Evolutionary conservation across 30 jellyfish, hydroid and myxozoan genomes (phyloP).

Genomic region (Sanderia malayensis): DNA sequence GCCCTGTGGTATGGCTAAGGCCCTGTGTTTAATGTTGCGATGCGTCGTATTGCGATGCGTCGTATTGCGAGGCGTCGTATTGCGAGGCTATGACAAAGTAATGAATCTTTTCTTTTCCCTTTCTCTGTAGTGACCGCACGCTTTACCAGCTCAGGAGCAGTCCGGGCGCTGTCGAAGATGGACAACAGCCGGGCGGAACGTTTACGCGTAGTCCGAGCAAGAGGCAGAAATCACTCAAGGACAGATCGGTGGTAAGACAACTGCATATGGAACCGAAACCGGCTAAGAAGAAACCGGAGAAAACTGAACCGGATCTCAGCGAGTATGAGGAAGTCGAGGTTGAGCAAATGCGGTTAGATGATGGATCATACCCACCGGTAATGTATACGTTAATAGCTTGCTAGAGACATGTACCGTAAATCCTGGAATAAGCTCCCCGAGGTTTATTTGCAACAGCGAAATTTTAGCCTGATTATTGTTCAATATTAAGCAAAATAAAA

Average conservation of each 20-base stretch:
- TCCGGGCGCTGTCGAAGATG: constrained; percentile 37
- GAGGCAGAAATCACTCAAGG: constrained; percentile 17
- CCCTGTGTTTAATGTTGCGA: too few species aligned
- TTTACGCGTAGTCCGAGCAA: constrained; percentile 75
- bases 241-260: constrained; percentile 4
- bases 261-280: not conserved
- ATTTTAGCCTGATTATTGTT: too few species aligned
- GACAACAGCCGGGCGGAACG: not conserved
- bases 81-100: too few species aligned
- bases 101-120: too few species aligned
- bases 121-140: constrained; percentile 73
- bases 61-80: too few species aligned
- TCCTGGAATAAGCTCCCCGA: too few species aligned
- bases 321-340: constrained; percentile 70
- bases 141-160: constrained; percentile 66
- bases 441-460: too few species aligned
- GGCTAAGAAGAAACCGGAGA: constrained; percentile 26
- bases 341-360: constrained; percentile 45
- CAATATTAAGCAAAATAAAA: too few species aligned
- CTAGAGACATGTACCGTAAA: too few species aligned
- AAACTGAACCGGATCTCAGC: constrained; percentile 31
- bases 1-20: too few species aligned
- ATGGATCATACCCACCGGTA: constrained; percentile 37
- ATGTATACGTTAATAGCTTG: too few species aligned
- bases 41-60: too few species aligned